phyloP scores from a whole-genome alignment of 1,140 invertebrate species.

The Calephelis nemesis region DNA sequence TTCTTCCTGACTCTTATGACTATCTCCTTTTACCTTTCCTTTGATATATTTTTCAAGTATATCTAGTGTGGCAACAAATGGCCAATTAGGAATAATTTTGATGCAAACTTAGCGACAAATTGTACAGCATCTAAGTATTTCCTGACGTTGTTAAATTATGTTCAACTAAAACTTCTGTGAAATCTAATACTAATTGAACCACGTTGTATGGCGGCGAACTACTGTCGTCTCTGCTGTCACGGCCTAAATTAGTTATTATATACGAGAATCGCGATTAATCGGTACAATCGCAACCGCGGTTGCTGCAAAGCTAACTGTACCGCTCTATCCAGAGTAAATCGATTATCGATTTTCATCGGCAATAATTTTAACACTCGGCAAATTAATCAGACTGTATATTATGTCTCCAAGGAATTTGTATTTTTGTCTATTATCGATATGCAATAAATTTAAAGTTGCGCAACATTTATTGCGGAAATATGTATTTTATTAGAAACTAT shows the following conservation, averaged over 20 bases:
- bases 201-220: slow-evolving; percentile 11
- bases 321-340: slow-evolving; percentile 3
- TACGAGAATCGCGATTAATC: slow-evolving; percentile 10
- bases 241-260: slow-evolving; percentile 11
- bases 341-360: slow-evolving; percentile 13
- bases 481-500: no score
- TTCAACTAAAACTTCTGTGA: neutral
- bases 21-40: no score
- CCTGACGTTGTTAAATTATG: neutral
- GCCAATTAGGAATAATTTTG: no score
- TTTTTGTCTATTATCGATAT: no score
- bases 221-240: slow-evolving; percentile 3
- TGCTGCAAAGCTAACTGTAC: slow-evolving; percentile 1
- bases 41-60: no score
- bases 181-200: neutral
- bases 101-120: no score
- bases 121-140: no score
- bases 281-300: slow-evolving; percentile 5
- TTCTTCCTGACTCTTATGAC: no score
- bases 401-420: neutral
- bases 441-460: no score
- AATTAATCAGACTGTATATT: slow-evolving; percentile 1
- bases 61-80: no score
- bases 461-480: no score
- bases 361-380: slow-evolving; percentile 14